Percentiles rank a stretch among this genome's conserved stretches.
Evolutionary conservation across 2,888 invertebrate genomes (phyloP).

Genomic region (Steinernema scapterisci): DNA sequence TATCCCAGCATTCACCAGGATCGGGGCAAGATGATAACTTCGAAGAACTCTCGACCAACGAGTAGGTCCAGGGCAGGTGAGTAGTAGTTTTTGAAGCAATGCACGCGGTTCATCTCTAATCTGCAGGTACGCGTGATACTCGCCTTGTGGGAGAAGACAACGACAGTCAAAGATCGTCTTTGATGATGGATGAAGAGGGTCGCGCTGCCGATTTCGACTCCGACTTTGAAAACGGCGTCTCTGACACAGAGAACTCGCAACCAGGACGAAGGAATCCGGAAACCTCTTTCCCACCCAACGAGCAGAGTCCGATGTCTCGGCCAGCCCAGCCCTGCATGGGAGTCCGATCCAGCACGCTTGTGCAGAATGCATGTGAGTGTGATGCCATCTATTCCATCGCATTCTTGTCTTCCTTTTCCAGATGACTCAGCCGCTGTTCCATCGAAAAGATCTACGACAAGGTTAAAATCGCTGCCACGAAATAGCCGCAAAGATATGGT

Average conservation of each 20-base stretch:
- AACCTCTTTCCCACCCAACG: neutral
- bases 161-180: constrained; percentile 36
- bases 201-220: constrained; percentile 25
- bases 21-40: neutral
- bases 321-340: constrained; percentile 40
- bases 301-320: constrained; percentile 20
- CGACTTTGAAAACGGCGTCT: constrained; percentile 16
- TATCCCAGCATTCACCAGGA: neutral
- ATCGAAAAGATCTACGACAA: constrained; percentile 21
- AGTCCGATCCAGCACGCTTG: constrained; percentile 38
- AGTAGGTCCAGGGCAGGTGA: constrained; percentile 11
- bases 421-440: constrained; percentile 3
- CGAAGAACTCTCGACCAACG: constrained; percentile 16
- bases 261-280: neutral
- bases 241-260: constrained; percentile 9
- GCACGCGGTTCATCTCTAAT: too few relatives aligned
- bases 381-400: neutral
- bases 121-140: constrained; percentile 1
- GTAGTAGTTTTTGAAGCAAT: neutral
- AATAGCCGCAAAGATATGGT: constrained; percentile 30
- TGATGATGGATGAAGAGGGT: constrained; percentile 30
- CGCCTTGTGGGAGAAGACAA: constrained; percentile 33
- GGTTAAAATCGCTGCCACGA: constrained; percentile 24
- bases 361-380: constrained; percentile 23
- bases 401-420: neutral